A percentile compares a stretch with the other conserved stretches of the same genome.
Conservation (phyloP, 1,140 invertebrate genomes). For the Cydia fagiglandana region DNA sequence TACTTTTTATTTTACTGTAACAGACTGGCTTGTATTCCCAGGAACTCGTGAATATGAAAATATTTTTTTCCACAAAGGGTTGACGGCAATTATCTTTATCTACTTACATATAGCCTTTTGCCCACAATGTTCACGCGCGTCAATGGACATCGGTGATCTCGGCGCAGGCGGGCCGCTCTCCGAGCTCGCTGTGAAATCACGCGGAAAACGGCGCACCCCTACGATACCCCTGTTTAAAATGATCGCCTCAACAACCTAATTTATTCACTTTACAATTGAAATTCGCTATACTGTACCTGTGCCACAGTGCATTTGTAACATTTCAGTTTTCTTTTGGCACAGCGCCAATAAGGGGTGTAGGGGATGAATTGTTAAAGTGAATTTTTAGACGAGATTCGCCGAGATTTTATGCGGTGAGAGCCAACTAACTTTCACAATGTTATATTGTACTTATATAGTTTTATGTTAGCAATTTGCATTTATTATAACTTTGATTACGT, state of each 20-base stretch:
- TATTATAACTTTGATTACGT: not conserved
- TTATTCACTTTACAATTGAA: not conserved
- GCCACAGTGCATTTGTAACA: conserved; percentile 1
- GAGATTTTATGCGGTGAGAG: not conserved
- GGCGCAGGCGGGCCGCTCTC: conserved; percentile 38
- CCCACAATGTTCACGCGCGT: conserved; percentile 36
- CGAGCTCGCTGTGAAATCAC: conserved; percentile 40
- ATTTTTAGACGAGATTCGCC: not conserved
- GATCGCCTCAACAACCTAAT: not conserved
- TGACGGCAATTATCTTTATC: not conserved
- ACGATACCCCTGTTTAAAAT: conserved; percentile 2
- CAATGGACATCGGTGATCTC: conserved; percentile 49
- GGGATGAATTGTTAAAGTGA: not conserved
- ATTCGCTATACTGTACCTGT: not conserved
- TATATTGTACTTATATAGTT: not conserved
- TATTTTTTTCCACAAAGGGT: not conserved
- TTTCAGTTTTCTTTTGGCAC: conserved; percentile 12
- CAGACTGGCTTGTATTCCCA: no score
- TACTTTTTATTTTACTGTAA: no score
- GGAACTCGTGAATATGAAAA: no score
- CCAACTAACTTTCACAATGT: not conserved
- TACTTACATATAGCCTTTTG: conserved; percentile 2
- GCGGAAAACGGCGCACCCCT: conserved; percentile 33
- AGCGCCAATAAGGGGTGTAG: not conserved
- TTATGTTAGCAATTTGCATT: not conserved